Conservation (phyloP, 1,140 invertebrate species). For the Drosophila mayri region DNA sequence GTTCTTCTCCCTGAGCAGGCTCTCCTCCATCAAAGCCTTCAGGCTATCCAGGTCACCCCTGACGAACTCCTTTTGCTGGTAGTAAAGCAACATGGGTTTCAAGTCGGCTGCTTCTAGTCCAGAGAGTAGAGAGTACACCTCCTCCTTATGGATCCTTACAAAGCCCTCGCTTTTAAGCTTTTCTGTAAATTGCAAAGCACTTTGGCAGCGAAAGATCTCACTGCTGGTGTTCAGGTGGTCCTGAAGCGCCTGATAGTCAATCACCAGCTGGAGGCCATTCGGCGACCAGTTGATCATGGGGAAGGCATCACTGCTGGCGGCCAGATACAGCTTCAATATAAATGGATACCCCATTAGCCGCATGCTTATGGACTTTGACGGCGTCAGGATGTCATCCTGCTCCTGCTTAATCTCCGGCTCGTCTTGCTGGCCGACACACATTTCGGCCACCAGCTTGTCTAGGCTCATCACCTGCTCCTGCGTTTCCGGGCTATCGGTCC, state of each 20-base stretch:
- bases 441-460: neutral
- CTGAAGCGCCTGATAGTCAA: slow-evolving; percentile 53
- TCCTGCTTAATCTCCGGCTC: neutral
- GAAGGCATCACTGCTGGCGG: slow-evolving; percentile 4
- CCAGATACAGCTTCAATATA: slow-evolving; percentile 40
- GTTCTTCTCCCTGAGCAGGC: neutral
- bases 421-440: neutral
- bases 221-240: slow-evolving; percentile 28
- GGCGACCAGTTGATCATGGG: slow-evolving; percentile 38
- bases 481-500: neutral
- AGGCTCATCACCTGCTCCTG: neutral
- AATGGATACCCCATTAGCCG: slow-evolving; percentile 11
- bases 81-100: slow-evolving; percentile 10
- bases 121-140: rapidly evolving
- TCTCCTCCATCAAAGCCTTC: neutral
- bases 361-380: neutral
- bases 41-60: neutral
- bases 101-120: rapidly evolving
- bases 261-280: slow-evolving; percentile 17
- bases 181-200: slow-evolving; percentile 26
- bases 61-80: slow-evolving; percentile 26
- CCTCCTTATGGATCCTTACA: neutral
- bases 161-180: slow-evolving; percentile 35
- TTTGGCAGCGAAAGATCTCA: slow-evolving; percentile 37
- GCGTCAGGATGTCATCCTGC: neutral